Base-by-base conservation (phyloP, 1,140 invertebrate genomes). In the Eciton burchellii region DNA sequence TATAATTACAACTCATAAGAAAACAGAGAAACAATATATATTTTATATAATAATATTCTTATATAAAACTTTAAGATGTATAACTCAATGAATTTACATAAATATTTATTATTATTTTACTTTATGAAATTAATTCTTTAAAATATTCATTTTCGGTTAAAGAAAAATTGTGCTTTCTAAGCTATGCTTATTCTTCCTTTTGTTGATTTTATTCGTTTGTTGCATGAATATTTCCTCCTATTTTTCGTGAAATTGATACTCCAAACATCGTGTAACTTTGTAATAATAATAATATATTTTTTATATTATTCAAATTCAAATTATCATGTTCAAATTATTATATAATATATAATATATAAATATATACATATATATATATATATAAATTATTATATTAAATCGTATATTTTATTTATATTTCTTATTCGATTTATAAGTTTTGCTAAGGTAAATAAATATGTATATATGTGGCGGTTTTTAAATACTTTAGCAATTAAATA, bases 31-130 rank as follows among this genome's bases (percentile, higher is more conserved):
- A 43, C n/a, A 1, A 29, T 63, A 9, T 47, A 49, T 3, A 9
- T 49, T 68, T 16, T 8, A 41, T 16, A 41, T 19, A 35, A 41
- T 19, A 35, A 54, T 3, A 43, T 68, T 68, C 43, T 2, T 11
- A 21, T 43, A 19, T 79, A 16, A 52, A 29, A 24, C 1, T 68
- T 49, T 47, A 12, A 2, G 21, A 68, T 65, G 11, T 59, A 16
- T n/a, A 59, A 81, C 14, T 29, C 4, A 60, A 54, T 70, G 45
- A 70, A 35, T 63, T 56, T 65, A 62, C n/a, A 16, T n/a, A 73
- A 16, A 60, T 35, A 6, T 35, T 35, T 35, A 6, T 24, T 74
- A 60, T 60, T 73, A 5, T 62, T 57, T 43, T 8, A 57, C 21
- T 59, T 26, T 11, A 56, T 5, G 26, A 24, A 60, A 19, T 29